Evolutionary conservation across 2,888 invertebrate species (phyloP).

Genomic region (Tetragnatha montana): DNA sequence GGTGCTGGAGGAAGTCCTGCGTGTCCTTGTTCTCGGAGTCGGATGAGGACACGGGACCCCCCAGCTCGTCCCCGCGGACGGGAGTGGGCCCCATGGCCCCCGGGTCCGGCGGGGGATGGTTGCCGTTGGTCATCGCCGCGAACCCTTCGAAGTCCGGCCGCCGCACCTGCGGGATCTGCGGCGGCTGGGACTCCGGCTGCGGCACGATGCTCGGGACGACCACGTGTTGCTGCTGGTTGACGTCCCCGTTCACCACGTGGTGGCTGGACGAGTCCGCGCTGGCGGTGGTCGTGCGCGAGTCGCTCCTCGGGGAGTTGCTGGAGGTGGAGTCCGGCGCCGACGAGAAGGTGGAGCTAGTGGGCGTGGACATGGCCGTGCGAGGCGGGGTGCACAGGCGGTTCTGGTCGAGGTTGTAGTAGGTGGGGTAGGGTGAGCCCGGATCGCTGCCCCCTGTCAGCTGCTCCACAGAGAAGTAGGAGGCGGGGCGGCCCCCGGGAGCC

Average conservation of each 20-base stretch:
- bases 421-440: conserved; percentile 72
- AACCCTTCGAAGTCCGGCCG: conserved; percentile 64
- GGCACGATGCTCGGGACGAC: conserved; percentile 41
- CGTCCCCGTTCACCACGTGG: conserved; percentile 68
- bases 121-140: conserved; percentile 66
- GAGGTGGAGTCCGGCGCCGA: conserved; percentile 70
- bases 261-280: conserved; percentile 68
- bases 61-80: conserved; percentile 51
- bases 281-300: conserved; percentile 66
- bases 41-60: conserved; percentile 63
- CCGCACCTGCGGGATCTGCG: conserved; percentile 14
- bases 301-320: conserved; percentile 69
- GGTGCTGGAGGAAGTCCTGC: conserved; percentile 66
- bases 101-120: conserved; percentile 45
- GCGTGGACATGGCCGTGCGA: conserved; percentile 68
- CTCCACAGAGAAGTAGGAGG: conserved; percentile 71
- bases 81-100: background rate
- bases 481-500: conserved; percentile 50
- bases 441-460: conserved; percentile 70
- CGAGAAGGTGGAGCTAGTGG: conserved; percentile 68
- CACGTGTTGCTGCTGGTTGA: conserved; percentile 44
- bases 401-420: conserved; percentile 72
- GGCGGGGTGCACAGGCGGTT: conserved; percentile 72
- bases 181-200: background rate
- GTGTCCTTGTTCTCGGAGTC: conserved; percentile 71